Percentiles rank a stretch among this genome's conserved stretches.
phyloP scores from a whole-genome alignment of 2,797 vertebrate species.

The Sebastes goodei region DNA sequence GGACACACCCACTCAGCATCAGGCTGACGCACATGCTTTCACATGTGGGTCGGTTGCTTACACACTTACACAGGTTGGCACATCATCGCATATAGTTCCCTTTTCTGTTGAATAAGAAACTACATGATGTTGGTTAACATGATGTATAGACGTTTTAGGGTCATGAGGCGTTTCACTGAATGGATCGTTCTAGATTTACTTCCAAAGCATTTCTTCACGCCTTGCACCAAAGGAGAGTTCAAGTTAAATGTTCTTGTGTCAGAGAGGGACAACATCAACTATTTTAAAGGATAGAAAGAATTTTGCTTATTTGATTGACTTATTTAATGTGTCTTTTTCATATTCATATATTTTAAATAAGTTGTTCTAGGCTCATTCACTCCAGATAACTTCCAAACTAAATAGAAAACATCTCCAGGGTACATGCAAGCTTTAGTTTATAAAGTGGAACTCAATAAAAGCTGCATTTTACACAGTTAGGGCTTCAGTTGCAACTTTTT shows the following conservation, averaged over 20 bases:
- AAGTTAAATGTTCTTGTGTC: not conserved
- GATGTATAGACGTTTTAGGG: not conserved
- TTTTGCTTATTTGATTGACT: not conserved
- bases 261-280: not conserved
- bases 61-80: conserved; percentile 8
- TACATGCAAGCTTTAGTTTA: not conserved
- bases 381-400: not conserved
- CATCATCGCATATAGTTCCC: not conserved
- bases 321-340: not conserved
- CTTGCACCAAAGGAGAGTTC: not conserved
- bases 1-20: conserved; percentile 32
- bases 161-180: not conserved
- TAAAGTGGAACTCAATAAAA: not conserved
- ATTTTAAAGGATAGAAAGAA: not conserved
- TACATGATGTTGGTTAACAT: not conserved
- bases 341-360: not conserved
- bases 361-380: not conserved
- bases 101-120: not conserved
- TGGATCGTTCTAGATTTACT: not conserved
- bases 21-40: conserved; percentile 54
- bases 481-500: not conserved
- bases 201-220: not conserved
- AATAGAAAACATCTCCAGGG: not conserved
- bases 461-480: not conserved
- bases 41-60: conserved; percentile 22